Evolutionary conservation across 2,113 vertebrate genomes (phyloP), one percentile per base, ranked within the genome.

Genomic region (Rhizomys pruinosus): DNA sequence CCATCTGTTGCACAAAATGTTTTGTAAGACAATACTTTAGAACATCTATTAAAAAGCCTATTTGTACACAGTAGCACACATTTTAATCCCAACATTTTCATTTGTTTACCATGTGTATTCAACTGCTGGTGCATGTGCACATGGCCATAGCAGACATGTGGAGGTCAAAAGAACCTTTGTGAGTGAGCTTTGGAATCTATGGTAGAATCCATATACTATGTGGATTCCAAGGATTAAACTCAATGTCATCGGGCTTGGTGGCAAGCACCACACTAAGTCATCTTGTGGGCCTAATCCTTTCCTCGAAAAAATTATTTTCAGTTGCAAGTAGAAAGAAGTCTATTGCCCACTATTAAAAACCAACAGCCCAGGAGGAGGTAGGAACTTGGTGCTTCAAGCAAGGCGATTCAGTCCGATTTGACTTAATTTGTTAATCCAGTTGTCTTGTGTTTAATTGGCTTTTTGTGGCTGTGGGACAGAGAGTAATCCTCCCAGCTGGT

Each of bases 291-390:
- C 29, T 7, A 55, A 22, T 79, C 77, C 22, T 79, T 57, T 55
- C 20, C 32, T 77, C 57, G 0, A 5, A 5, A 29, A 5, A 55
- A n/a, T 72, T 68, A 52, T 52, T 87, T 77, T 59, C 9, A 85
- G 71, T 87, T 76, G 94, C 39, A 71, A 94, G 22, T 87, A 89
- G n/a, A 64, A 93, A 63, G 32, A 91, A 91, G 10, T 64, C 32
- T 76, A 2, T 69, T n/a, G 7, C 22, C 88, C 66, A 72, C 32
- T 90, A 66, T 37, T 92, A 84, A 55, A 84, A 90, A 57, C 12
- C 47, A n/a, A n/a, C n/a, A n/a, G n/a, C n/a, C n/a, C n/a, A n/a
- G n/a, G n/a, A n/a, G n/a, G n/a, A n/a, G n/a, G n/a, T n/a, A n/a
- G n/a, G n/a, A n/a, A n/a, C n/a, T n/a, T n/a, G n/a, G n/a, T n/a